These are phyloP conservation scores for Macrosteles quadrilineatus DNA, from an alignment of 1,140 invertebrate species.

Conservation along the genomic window DNA sequence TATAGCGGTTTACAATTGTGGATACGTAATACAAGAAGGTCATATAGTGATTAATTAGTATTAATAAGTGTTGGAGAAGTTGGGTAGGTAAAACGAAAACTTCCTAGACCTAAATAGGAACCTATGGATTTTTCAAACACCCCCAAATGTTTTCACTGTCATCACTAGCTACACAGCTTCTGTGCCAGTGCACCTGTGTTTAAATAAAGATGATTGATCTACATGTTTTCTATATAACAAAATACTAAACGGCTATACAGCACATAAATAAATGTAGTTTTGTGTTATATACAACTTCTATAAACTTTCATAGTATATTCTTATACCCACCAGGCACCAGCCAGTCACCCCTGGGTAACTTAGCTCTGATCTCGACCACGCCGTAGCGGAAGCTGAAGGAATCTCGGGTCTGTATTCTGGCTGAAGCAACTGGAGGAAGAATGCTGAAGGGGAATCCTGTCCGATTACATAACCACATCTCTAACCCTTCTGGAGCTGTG, in stretches of 20 bases:
- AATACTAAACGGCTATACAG: constrained; percentile 19
- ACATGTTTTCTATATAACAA: background rate
- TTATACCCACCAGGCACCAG: constrained; percentile 63
- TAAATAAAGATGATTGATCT: no score
- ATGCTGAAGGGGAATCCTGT: constrained; percentile 39
- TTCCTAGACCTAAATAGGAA: no score
- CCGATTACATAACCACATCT: constrained; percentile 26
- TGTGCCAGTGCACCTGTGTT: no score
- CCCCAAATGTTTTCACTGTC: no score
- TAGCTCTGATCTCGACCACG: constrained; percentile 64
- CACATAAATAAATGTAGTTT: background rate
- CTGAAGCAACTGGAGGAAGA: constrained; percentile 64
- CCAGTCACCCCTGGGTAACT: constrained; percentile 73
- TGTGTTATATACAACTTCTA: constrained; percentile 25
- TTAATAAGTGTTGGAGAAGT: no score
- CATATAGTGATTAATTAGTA: no score
- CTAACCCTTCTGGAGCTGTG: constrained; percentile 30
- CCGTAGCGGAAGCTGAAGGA: constrained; percentile 69
- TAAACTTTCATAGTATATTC: background rate
- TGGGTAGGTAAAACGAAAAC: no score
- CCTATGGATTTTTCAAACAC: no score
- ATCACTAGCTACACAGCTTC: no score
- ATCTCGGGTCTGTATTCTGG: constrained; percentile 61
- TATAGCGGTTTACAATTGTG: no score
- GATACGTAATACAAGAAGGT: no score